phyloP scores from a whole-genome alignment of 2,113 vertebrate species.

The Oncorhynchus tshawytscha region DNA sequence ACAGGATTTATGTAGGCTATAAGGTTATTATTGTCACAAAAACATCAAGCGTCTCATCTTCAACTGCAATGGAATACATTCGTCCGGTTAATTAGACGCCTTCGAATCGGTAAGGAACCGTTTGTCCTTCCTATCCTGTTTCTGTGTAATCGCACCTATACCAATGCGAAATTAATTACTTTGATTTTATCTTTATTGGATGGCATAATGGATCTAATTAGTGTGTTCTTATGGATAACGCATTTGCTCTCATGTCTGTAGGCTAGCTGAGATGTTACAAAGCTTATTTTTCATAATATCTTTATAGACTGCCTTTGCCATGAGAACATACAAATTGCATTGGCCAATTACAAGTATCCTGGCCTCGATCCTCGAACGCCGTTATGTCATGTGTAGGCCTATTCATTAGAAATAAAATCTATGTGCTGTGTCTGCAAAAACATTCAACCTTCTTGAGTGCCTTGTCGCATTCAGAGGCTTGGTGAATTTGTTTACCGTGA shows the following conservation, averaged over 20 bases:
- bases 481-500: background rate
- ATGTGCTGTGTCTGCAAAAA: background rate
- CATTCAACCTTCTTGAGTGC: background rate
- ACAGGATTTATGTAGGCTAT: background rate
- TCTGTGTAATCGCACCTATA: background rate
- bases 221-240: background rate
- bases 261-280: background rate
- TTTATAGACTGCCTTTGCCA: background rate
- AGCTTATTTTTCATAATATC: background rate
- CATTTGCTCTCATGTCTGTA: background rate
- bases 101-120: conserved; percentile 48
- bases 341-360: background rate
- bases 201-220: background rate
- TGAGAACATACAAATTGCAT: background rate
- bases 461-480: background rate
- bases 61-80: conserved; percentile 46
- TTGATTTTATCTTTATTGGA: conserved; percentile 23
- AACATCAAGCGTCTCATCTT: background rate
- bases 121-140: background rate
- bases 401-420: background rate
- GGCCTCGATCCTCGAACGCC: background rate
- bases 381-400: background rate
- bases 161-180: conserved; percentile 32
- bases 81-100: conserved; percentile 32
- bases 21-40: background rate